Conservation (phyloP, 2,797 vertebrate species). For the Gadopsis marmoratus region DNA sequence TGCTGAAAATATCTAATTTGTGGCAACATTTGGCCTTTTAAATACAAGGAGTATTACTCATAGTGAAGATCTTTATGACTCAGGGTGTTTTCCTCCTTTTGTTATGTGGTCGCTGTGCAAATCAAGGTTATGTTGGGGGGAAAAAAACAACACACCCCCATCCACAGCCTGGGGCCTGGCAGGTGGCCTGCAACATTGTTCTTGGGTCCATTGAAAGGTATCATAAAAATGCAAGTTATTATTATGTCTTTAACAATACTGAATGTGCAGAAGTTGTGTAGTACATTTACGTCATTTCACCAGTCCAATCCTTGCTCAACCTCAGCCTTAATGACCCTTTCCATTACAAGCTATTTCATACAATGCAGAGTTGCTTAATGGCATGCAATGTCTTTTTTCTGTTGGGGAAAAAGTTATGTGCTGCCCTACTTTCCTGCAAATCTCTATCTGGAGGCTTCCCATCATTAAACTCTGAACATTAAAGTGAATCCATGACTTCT, state of each 20-base stretch:
- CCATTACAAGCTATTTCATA: conserved; percentile 35
- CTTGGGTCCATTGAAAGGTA: too few species aligned
- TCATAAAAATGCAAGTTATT: too few species aligned
- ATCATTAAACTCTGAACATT: conserved; percentile 58
- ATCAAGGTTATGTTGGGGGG: conserved; percentile 6
- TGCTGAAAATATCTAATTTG: background rate
- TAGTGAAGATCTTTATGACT: background rate
- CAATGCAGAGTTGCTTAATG: conserved; percentile 28
- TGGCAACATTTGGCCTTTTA: background rate
- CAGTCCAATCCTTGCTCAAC: background rate
- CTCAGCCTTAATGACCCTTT: conserved; percentile 29
- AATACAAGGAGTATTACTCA: background rate
- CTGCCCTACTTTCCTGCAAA: conserved; percentile 58
- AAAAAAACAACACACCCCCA: background rate
- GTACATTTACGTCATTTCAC: conserved; percentile 16
- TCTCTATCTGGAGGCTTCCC: conserved; percentile 55
- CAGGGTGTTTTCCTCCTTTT: background rate
- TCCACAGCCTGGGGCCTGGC: background rate
- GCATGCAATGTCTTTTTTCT: conserved; percentile 28
- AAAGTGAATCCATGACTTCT: conserved; percentile 37
- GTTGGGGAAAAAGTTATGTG: conserved; percentile 13
- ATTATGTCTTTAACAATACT: background rate
- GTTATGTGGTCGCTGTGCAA: background rate
- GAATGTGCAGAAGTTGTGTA: background rate
- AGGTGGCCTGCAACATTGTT: background rate